Base-by-base conservation (phyloP, 1,140 invertebrate species). In the Phthorimaea operculella region DNA sequence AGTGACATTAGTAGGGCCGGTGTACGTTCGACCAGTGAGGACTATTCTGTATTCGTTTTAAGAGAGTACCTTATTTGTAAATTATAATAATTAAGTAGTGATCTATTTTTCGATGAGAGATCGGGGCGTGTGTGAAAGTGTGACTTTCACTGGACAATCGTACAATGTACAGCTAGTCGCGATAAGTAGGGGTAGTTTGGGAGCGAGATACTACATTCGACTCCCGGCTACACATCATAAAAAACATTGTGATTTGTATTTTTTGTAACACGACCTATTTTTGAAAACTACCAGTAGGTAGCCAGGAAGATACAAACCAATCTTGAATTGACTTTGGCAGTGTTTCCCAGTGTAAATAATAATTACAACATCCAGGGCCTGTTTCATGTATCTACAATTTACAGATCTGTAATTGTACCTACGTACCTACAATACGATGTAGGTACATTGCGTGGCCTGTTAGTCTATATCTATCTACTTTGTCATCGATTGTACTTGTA, bases 21-120 rank as follows among this genome's bases (percentile, higher is more conserved):
- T 73, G 72, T 72, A 69, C 72, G 76, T 65, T 64, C 67, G 74
- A 74, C 74, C 78, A 72, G 74, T 73, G 74, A 69, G 74, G 72
- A 81, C 77, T 78, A 70, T 81, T 70, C 70, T 70, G 66, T 74
- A 74, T 79, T 81, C 70, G 69, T 63, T 77, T 74, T 77, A 80
- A 76, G 73, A 80, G 74, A 83, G 74, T 80, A 81, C 71, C 66
- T 81, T 81, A 84, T 79, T 80, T 84, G 81, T 84, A 84, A 76
- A 83, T 77, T 83, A 70, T 81, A 79, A 76, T 28, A 76, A 68
- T 75, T 83, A 79, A 79, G 78, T 82, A 84, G 79, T 75, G 77
- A 80, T 80, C 74, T 85, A 83, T 83, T 81, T 83, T 83, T 80
- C 74, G 75, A 79, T 76, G 64, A 66, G 64, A 67, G 58, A 66